These are phyloP conservation scores for Blennius ocellaris DNA, from an alignment of 2,113 vertebrate species.

Conservation along the genomic window DNA sequence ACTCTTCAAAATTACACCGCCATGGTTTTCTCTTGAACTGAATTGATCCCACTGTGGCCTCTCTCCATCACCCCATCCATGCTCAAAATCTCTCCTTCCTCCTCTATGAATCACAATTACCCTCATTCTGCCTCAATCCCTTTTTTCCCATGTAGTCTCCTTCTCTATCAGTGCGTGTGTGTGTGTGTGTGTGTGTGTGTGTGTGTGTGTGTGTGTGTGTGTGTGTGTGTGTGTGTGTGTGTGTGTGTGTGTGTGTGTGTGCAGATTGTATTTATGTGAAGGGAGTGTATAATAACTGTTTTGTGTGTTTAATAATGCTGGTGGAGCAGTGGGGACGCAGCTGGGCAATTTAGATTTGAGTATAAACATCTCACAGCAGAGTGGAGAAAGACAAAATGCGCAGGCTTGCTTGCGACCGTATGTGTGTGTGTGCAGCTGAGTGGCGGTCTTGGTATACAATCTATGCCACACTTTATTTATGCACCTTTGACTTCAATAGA, in stretches of 20 bases:
- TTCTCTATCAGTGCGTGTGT: neutral
- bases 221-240: neutral
- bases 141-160: neutral
- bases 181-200: conserved; percentile 6
- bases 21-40: conserved; percentile 26
- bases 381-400: conserved; percentile 15
- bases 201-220: conserved; percentile 1
- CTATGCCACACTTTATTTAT: neutral
- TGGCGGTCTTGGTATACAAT: conserved; percentile 1
- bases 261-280: neutral
- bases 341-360: conserved; percentile 54
- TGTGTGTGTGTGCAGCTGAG: neutral
- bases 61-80: conserved; percentile 2
- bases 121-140: conserved; percentile 12
- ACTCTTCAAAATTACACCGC: conserved; percentile 19
- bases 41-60: conserved; percentile 19
- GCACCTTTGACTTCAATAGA: neutral
- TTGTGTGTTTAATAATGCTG: conserved; percentile 54
- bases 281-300: conserved; percentile 48
- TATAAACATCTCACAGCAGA: conserved; percentile 54
- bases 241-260: conserved; percentile 11
- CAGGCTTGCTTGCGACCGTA: neutral
- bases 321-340: conserved; percentile 53
- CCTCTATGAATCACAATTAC: conserved; percentile 31
- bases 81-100: conserved; percentile 25